Base-by-base conservation (phyloP, 2,797 vertebrate genomes). In the Lagodon rhomboides region DNA sequence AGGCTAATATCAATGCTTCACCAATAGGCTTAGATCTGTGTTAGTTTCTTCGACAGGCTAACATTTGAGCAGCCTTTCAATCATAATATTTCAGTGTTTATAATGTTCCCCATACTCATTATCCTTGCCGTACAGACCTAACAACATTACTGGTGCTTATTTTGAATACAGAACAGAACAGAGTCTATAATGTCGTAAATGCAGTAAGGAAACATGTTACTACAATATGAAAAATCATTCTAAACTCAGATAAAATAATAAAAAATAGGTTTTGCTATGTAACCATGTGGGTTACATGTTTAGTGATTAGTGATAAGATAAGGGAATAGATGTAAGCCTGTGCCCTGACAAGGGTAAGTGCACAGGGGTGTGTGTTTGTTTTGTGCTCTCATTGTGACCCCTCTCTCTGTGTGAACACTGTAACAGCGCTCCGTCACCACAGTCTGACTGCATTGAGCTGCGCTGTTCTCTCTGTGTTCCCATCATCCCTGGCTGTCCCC, bases 401-500 rank as follows among this genome's bases (percentile, higher is more conserved):
- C n/a, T 73, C 72, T 86, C 60, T 80, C n/a, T 78, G 73, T 86
- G 75, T 80, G 72, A 73, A 67, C 51, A 43, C 47, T 54, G 82
- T 60, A 67, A 64, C 61, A 71, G 68, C 12, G 51, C 75, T 78
- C 66, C 71, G 47, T 86, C 77, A 83, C 70, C 67, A 56, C 71
- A 81, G 71, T 79, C 47, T 41, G 66, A 65, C 83, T 69, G 65
- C 47, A 63, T 61, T 70, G 78, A 82, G 78, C 76, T 46, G 75
- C 27, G 23, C 62, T 82, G 79, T 83, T 85, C 82, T 77, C 75
- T 77, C 71, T 81, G 81, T 87, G 86, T 84, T 75, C 85, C 81
- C 89, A 49, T 92, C 84, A 83, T 86, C 86, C 73, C 79, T 43
- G 70, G 63, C 91, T 91, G 93, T 94, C 92, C 82, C 85, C 86